These are phyloP conservation scores for Eremophila alpestris DNA, from an alignment of 2,797 vertebrate species.

Conservation along the genomic window DNA sequence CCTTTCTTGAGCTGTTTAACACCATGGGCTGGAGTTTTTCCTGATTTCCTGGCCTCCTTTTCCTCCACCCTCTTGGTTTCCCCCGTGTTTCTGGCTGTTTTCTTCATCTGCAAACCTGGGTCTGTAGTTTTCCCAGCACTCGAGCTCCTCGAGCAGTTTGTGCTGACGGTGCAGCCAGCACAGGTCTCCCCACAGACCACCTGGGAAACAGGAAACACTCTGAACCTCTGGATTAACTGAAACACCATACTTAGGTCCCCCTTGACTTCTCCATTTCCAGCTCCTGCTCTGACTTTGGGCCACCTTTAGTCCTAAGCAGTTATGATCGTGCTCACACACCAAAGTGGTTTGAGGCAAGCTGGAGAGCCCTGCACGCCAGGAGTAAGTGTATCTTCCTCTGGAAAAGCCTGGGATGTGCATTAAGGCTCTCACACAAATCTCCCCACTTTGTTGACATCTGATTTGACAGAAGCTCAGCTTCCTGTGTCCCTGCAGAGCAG, in stretches of 20 bases:
- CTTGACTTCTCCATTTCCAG: conserved; percentile 49
- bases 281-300: not conserved
- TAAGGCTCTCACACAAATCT: not conserved
- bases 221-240: conserved; percentile 45
- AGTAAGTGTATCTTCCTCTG: not conserved
- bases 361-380: not conserved
- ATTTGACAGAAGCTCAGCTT: not conserved
- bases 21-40: not conserved
- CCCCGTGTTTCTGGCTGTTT: not conserved
- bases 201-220: conserved; percentile 41
- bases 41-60: not conserved
- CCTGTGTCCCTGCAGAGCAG: not conserved
- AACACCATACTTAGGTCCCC: not conserved
- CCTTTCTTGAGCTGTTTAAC: not conserved
- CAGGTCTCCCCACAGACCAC: conserved; percentile 43
- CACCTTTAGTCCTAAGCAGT: not conserved
- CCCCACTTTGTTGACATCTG: not conserved
- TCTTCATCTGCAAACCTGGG: not conserved
- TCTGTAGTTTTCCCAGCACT: conserved; percentile 14
- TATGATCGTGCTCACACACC: not conserved
- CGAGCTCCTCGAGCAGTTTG: not conserved
- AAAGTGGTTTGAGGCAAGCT: not conserved
- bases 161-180: conserved; percentile 27
- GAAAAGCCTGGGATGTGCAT: not conserved
- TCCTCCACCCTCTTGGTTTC: not conserved